Evolutionary conservation across 2,888 invertebrate genomes (phyloP).

Genomic region (Horisme vitalbata): DNA sequence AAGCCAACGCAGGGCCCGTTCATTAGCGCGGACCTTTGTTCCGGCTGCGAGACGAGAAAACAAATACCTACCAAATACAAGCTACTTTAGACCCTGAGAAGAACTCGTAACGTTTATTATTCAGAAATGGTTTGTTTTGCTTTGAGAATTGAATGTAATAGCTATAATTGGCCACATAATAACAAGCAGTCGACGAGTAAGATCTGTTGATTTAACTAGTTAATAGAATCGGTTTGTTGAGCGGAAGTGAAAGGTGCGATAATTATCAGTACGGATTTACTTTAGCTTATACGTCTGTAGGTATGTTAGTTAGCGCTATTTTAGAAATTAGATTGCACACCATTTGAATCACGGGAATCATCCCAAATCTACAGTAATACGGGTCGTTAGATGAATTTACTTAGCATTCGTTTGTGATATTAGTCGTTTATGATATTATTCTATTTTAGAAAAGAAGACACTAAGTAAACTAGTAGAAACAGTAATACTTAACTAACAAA

Average conservation of each 20-base stretch:
- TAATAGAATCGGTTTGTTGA: constrained; percentile 9
- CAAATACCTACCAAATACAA: constrained; percentile 6
- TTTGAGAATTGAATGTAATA: constrained; percentile 3
- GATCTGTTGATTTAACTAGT: constrained; percentile 11
- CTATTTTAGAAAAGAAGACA: no score
- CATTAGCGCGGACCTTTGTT: constrained; percentile 51
- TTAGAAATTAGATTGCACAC: no score
- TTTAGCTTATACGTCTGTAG: not conserved
- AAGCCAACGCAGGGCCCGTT: constrained; percentile 36
- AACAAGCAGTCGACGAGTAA: constrained; percentile 8
- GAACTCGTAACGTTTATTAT: not conserved
- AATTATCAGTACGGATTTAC: constrained; percentile 4
- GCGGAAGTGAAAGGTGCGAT: constrained; percentile 13
- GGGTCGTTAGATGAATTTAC: no score
- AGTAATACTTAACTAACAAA: no score
- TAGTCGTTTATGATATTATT: no score
- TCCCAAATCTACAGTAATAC: no score
- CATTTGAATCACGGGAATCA: no score
- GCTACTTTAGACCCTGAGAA: not conserved
- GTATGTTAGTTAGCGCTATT: constrained; percentile 4
- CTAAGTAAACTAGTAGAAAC: no score
- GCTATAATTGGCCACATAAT: constrained; percentile 14
- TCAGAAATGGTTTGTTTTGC: not conserved
- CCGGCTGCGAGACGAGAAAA: constrained; percentile 7
- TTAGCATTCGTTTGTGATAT: no score